Conservation (phyloP, 1,140 invertebrate genomes). For the Rhizoglyphus robini region DNA sequence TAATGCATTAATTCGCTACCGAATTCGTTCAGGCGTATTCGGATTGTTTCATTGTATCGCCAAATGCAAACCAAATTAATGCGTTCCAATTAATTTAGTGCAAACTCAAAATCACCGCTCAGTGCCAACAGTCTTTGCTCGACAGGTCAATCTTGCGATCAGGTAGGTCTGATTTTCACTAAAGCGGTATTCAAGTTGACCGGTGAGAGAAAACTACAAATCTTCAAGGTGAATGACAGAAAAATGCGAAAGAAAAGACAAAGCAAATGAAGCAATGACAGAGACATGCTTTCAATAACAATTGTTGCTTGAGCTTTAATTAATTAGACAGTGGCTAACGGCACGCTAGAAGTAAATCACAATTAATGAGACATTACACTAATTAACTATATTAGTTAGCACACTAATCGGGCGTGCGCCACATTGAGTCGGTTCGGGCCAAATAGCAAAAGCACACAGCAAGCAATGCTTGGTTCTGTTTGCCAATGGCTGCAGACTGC, state of each 20-base stretch:
- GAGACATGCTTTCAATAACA: not conserved
- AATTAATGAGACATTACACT: not conserved
- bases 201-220: no score
- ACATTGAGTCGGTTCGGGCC: no score
- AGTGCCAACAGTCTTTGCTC: not conserved
- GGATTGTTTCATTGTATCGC: not conserved
- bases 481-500: no score
- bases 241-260: not conserved
- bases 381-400: not conserved
- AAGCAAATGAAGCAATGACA: not conserved
- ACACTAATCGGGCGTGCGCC: not conserved
- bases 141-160: not conserved
- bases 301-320: not conserved
- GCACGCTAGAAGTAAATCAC: constrained; percentile 7
- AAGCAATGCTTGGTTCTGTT: no score
- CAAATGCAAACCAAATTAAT: not conserved
- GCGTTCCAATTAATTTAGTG: not conserved
- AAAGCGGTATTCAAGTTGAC: no score
- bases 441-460: no score
- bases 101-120: no score
- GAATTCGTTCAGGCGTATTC: not conserved
- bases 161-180: not conserved
- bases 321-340: not conserved
- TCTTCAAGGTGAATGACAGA: not conserved
- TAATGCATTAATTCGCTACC: not conserved